Percentiles rank a stretch among this genome's conserved stretches.
Conservation (phyloP, 1,140 invertebrate species). For the Macrostomum lignano region DNA sequence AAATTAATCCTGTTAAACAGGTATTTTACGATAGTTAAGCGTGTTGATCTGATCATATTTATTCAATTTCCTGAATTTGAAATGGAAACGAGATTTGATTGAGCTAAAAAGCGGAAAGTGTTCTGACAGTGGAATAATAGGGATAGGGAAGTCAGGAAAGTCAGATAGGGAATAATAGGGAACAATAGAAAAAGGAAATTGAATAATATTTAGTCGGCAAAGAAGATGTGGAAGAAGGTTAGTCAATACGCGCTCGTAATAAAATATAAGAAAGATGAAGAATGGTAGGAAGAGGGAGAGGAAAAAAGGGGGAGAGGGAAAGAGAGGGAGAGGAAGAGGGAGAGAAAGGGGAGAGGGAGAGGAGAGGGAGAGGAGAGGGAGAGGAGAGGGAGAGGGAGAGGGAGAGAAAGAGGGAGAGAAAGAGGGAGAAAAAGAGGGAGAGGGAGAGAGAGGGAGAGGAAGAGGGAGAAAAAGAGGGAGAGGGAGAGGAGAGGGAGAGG, state of each 20-base stretch:
- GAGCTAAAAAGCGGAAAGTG: too few relatives aligned
- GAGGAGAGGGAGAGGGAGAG: background rate
- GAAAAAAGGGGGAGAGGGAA: background rate
- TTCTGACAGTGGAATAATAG: background rate
- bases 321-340: background rate
- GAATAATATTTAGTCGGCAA: background rate
- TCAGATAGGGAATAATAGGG: background rate
- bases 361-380: background rate
- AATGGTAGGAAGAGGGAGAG: background rate
- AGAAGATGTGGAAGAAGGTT: background rate
- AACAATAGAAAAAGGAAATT: slow-evolving; percentile 2
- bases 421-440: background rate
- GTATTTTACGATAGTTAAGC: too few relatives aligned
- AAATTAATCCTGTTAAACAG: too few relatives aligned
- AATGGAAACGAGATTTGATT: too few relatives aligned
- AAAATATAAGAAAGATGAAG: slow-evolving; percentile 1
- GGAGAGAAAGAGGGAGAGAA: background rate
- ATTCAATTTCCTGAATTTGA: too few relatives aligned
- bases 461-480: background rate
- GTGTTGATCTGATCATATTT: too few relatives aligned
- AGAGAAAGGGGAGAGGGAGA: background rate
- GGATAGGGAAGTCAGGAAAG: background rate
- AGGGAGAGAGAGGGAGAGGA: background rate
- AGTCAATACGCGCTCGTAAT: background rate
- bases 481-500: background rate